phyloP scores from a whole-genome alignment of 2,888 invertebrate species.

The Idaea aversata region DNA sequence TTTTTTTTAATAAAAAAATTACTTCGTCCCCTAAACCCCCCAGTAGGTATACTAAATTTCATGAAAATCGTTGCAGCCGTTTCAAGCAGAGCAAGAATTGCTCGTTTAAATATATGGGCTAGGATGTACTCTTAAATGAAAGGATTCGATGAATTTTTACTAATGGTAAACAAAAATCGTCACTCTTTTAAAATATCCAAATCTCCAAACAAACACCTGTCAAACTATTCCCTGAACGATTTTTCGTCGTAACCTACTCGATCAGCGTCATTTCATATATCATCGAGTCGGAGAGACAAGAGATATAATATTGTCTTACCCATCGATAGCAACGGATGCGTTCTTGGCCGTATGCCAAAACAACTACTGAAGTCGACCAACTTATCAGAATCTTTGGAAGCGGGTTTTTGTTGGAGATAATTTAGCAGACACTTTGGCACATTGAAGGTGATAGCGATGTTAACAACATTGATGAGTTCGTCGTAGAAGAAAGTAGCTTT shows the following conservation, averaged over 20 bases:
- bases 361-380: background rate
- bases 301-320: conserved; percentile 15
- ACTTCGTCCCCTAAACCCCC: too few species aligned
- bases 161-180: background rate
- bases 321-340: conserved; percentile 5
- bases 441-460: background rate
- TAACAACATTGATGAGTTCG: background rate
- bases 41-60: too few species aligned
- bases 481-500: too few species aligned
- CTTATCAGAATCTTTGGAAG: background rate
- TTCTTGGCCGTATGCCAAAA: background rate
- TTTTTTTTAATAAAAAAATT: too few species aligned
- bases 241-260: background rate
- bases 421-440: background rate
- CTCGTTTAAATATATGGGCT: background rate
- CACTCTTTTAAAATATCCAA: background rate
- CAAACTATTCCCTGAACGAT: background rate
- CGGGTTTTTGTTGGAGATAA: background rate
- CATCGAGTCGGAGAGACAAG: conserved; percentile 6
- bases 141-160: background rate
- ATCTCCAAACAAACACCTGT: background rate
- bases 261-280: conserved; percentile 3
- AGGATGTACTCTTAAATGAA: background rate
- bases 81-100: background rate
- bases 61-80: too few species aligned